phyloP scores from a whole-genome alignment of 2,113 vertebrate species.

The Orthonyx spaldingii region DNA sequence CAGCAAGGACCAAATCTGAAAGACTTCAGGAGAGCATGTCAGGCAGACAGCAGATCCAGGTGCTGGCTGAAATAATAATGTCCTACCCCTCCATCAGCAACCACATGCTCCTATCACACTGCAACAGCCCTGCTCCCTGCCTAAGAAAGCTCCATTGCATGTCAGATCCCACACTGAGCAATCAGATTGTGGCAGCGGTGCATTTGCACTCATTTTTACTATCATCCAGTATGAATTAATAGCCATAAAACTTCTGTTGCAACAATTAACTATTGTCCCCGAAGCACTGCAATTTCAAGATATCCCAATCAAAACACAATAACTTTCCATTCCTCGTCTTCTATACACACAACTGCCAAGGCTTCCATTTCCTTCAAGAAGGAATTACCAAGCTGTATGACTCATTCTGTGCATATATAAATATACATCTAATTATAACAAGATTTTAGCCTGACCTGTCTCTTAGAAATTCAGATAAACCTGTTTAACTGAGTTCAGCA shows the following conservation, averaged over 20 bases:
- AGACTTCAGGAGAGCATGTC: not conserved
- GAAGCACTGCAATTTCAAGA: not conserved
- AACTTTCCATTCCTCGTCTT: not conserved
- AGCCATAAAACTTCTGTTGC: not conserved
- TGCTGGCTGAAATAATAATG: not conserved
- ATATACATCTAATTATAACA: not conserved
- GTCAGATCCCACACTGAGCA: not conserved
- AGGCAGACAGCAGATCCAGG: not conserved
- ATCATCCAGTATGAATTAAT: not conserved
- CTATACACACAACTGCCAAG: not conserved
- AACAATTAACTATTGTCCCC: not conserved
- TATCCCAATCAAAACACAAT: not conserved
- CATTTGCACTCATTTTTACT: not conserved
- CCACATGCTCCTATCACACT: not conserved
- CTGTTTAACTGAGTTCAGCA: not conserved
- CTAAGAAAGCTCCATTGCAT: not conserved
- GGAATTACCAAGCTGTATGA: not conserved
- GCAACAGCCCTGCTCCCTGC: not conserved
- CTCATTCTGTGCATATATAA: not conserved
- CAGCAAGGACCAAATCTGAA: not conserved
- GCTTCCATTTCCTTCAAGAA: not conserved
- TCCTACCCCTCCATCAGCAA: not conserved
- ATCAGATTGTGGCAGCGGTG: not conserved
- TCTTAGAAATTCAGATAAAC: not conserved
- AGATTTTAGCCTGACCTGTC: not conserved